Conservation (phyloP, 2,113 vertebrate species). For the Panurus biarmicus region DNA sequence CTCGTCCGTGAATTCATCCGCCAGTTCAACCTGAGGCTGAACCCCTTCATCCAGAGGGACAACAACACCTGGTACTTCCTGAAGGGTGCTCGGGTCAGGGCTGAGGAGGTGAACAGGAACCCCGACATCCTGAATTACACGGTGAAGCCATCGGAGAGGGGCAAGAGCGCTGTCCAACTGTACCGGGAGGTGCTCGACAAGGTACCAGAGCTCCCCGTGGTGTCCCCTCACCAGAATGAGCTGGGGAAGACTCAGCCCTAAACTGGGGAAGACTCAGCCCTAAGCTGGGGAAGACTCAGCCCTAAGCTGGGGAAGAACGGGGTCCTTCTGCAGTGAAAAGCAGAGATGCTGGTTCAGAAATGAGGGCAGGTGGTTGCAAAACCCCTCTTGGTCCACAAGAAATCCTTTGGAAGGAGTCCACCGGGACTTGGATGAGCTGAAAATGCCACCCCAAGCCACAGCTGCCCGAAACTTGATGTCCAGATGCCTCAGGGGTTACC, state of each 20-base stretch:
- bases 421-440: background rate
- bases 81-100: fast-evolving
- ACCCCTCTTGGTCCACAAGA: background rate
- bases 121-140: background rate
- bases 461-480: too few species aligned
- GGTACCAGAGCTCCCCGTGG: background rate
- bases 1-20: background rate
- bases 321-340: background rate
- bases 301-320: background rate
- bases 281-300: background rate
- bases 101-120: background rate
- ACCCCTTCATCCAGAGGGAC: background rate
- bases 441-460: background rate
- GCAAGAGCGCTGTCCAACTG: background rate
- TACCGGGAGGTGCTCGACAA: background rate
- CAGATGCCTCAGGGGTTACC: background rate
- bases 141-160: background rate
- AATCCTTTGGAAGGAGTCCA: background rate
- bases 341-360: background rate
- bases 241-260: background rate
- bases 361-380: background rate
- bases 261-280: background rate
- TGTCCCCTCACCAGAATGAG: too few species aligned
- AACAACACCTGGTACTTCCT: background rate
- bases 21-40: background rate